These are phyloP conservation scores for Trichechus manatus DNA, from an alignment of 2,113 vertebrate genomes.

Conservation along the genomic window DNA sequence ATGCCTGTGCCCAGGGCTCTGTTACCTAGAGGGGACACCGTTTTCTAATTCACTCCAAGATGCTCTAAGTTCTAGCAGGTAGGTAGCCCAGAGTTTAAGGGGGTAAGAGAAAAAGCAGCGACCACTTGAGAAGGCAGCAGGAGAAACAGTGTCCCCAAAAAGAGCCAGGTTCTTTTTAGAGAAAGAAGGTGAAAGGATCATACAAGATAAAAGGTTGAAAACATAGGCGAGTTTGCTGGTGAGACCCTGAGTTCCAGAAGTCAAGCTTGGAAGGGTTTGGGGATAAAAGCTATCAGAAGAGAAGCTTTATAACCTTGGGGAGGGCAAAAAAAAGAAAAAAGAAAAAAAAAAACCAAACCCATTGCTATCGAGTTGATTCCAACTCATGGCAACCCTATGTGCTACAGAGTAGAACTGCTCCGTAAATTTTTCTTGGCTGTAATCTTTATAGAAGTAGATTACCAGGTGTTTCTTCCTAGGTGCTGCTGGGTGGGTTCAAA, in stretches of 20 bases:
- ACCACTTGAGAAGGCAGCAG: neutral
- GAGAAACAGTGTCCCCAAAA: neutral
- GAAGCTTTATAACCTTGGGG: neutral
- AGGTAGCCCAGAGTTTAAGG: neutral
- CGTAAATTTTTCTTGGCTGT: too few relatives aligned
- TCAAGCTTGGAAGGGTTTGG: neutral
- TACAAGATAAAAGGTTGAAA: neutral
- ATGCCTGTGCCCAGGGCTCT: neutral
- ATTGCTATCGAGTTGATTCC: too few relatives aligned
- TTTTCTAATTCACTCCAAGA: neutral
- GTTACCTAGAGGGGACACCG: neutral
- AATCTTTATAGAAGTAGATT: too few relatives aligned
- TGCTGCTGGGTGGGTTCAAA: too few relatives aligned
- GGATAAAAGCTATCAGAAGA: neutral
- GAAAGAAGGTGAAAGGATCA: neutral
- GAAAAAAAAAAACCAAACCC: too few relatives aligned
- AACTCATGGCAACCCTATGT: too few relatives aligned
- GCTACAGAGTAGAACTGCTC: too few relatives aligned
- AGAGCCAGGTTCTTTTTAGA: neutral
- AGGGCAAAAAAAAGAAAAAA: too few relatives aligned
- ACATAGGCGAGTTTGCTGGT: too few relatives aligned
- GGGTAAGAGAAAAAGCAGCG: neutral
- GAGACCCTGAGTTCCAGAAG: neutral
- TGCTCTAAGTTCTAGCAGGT: neutral
- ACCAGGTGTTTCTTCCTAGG: too few relatives aligned